These are phyloP conservation scores for Lasioglossum figueresi DNA, from an alignment of 2,888 invertebrate species.

Conservation along the genomic window DNA sequence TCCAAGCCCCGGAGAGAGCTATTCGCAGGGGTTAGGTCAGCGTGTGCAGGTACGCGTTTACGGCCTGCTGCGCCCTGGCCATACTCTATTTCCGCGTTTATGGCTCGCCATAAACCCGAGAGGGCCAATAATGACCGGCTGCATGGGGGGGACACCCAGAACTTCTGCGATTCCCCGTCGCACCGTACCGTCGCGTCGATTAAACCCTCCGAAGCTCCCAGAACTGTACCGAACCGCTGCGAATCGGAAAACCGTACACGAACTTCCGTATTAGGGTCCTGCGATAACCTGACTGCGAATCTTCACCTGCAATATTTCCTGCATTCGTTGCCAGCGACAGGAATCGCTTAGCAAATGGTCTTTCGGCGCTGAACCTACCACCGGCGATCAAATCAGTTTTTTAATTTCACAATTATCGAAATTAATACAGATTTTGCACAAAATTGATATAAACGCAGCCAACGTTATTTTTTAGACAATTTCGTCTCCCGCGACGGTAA, in stretches of 20 bases:
- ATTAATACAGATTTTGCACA: neutral
- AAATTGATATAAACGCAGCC: neutral
- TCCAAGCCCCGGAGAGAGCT: constrained; percentile 42
- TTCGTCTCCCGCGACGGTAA: neutral
- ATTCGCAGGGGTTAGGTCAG: constrained; percentile 47
- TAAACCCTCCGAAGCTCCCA: constrained; percentile 31
- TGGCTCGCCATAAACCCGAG: constrained; percentile 58
- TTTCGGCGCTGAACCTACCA: too few relatives aligned
- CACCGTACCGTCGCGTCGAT: constrained; percentile 13
- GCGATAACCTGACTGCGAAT: neutral
- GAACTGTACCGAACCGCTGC: constrained; percentile 8
- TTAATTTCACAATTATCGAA: too few relatives aligned
- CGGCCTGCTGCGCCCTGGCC: constrained; percentile 40
- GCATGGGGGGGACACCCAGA: constrained; percentile 11
- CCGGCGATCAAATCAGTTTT: too few relatives aligned
- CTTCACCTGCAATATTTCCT: neutral
- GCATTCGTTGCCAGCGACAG: neutral
- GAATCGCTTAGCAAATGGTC: neutral
- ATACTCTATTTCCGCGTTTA: constrained; percentile 60
- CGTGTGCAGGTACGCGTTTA: constrained; percentile 42
- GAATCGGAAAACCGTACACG: neutral
- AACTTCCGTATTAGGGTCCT: constrained; percentile 3
- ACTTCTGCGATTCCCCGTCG: constrained; percentile 36
- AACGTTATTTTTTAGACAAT: neutral
- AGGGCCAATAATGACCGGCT: constrained; percentile 56